Base-by-base conservation (phyloP, 53 echinoderm and acorn worm genomes). In the Pentamera pediparva region DNA sequence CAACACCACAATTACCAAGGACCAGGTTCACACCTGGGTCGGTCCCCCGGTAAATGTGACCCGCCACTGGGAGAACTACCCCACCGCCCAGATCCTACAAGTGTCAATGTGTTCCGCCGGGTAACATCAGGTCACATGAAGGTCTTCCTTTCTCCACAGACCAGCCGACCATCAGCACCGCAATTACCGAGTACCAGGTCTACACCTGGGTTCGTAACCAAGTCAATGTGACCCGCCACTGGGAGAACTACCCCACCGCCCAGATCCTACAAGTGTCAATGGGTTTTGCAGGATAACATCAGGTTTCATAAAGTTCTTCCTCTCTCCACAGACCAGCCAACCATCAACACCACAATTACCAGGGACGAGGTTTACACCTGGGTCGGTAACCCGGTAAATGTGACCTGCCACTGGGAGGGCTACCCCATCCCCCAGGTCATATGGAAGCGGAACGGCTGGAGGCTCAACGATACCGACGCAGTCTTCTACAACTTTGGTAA, bases 1-100 rank as follows among this genome's bases (percentile, higher is more conserved):
- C 67, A 67, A 67, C 28, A 67, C 58, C 58, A 57, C 58, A 2
- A 22, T 57, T 25, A 57, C 58, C 26, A 57, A 17, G 28, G 29
- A 57, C 58, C 58, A 22, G 13, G 58, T 57, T 25, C 32, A 57
- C 29, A 74, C 84, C 32, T 90, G 90, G 90, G 78, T 81, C 9
- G 79, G 57, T 15, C 73, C 78, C 34, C 86, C 82, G 18, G 86
- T 69, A 67, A 90, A 90, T 61, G 48, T 90, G 79, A 86, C 90
- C 9, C 86, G 90, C 27, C 67, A 52, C 39, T 70, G 82, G 82
- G 77, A 79, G 26, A 86, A 78, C 10, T 90, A 75, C 79, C 92
- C 92, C 1, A 51, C 43, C 35, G 78, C 92, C 1, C 48, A 24
- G 10, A 78, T 87, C 62, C 81, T 75, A 29, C n/a, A n/a, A n/a